phyloP scores from a whole-genome alignment of 2,888 invertebrate species.

The Megastigmus dorsalis region DNA sequence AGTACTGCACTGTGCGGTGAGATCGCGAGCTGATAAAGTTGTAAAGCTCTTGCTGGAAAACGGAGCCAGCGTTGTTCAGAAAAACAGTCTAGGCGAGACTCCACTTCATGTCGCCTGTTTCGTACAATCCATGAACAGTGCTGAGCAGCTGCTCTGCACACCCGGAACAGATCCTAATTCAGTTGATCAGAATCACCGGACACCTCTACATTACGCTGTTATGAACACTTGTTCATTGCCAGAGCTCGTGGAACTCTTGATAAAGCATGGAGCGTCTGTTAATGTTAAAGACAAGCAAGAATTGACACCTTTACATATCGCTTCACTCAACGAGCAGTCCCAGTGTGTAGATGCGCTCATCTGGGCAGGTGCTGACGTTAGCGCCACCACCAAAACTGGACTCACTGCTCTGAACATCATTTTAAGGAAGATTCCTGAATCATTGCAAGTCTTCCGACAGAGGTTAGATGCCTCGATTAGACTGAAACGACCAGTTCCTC shows the following conservation, averaged over 20 bases:
- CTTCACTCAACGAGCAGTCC: conserved; percentile 74
- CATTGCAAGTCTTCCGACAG: conserved; percentile 72
- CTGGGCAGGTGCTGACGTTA: conserved; percentile 75
- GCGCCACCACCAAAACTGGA: conserved; percentile 73
- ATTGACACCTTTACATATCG: conserved; percentile 74
- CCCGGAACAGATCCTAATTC: conserved; percentile 71
- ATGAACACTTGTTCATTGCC: conserved; percentile 69
- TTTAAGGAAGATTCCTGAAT: conserved; percentile 74
- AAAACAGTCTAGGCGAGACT: conserved; percentile 73
- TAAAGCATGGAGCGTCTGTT: conserved; percentile 67
- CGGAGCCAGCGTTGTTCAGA: conserved; percentile 73
- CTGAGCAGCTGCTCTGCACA: conserved; percentile 66
- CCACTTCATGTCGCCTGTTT: conserved; percentile 76
- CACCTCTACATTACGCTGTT: conserved; percentile 74
- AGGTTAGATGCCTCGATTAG: conserved; percentile 72
- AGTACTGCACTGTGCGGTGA: conserved; percentile 76
- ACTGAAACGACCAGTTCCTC: conserved; percentile 67
- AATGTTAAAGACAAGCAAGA: conserved; percentile 72
- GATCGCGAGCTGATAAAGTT: conserved; percentile 68
- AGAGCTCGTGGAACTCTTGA: conserved; percentile 67
- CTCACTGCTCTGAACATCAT: conserved; percentile 74
- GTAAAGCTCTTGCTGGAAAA: conserved; percentile 71
- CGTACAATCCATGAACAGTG: conserved; percentile 68
- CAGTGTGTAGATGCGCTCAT: conserved; percentile 74
- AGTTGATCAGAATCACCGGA: conserved; percentile 70